These are phyloP conservation scores for Pteronura brasiliensis DNA, from an alignment of 2,113 vertebrate genomes.

Conservation along the genomic window DNA sequence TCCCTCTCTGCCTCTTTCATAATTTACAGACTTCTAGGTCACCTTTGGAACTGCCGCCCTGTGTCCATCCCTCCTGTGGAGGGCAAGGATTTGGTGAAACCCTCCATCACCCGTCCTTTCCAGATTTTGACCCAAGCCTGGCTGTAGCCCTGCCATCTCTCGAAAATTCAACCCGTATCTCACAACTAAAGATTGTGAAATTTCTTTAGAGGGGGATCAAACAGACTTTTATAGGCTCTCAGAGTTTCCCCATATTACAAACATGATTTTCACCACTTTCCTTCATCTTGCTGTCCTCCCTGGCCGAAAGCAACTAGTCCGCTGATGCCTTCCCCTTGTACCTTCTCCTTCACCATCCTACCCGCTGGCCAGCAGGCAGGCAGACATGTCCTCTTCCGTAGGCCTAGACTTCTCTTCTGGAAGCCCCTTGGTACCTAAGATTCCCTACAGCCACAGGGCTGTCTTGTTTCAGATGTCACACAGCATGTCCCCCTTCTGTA, in stretches of 20 bases:
- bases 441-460: not conserved
- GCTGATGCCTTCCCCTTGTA: not conserved
- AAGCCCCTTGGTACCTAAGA: not conserved
- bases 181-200: not conserved
- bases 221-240: not conserved
- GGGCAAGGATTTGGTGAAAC: not conserved
- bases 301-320: not conserved
- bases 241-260: not conserved
- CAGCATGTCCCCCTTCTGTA: not conserved
- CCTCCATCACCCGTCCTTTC: not conserved
- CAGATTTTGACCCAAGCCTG: not conserved
- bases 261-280: too few relatives aligned
- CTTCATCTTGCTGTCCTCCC: not conserved
- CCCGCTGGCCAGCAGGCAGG: not conserved
- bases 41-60: not conserved
- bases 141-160: not conserved
- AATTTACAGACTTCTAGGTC: not conserved
- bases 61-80: rapidly evolving
- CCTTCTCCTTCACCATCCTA: too few relatives aligned
- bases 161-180: not conserved
- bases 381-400: not conserved
- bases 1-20: not conserved
- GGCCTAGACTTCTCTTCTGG: not conserved
- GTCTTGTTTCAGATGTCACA: not conserved
- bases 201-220: not conserved